phyloP scores from a whole-genome alignment of 2,888 invertebrate species.

The Lottia scabra region DNA sequence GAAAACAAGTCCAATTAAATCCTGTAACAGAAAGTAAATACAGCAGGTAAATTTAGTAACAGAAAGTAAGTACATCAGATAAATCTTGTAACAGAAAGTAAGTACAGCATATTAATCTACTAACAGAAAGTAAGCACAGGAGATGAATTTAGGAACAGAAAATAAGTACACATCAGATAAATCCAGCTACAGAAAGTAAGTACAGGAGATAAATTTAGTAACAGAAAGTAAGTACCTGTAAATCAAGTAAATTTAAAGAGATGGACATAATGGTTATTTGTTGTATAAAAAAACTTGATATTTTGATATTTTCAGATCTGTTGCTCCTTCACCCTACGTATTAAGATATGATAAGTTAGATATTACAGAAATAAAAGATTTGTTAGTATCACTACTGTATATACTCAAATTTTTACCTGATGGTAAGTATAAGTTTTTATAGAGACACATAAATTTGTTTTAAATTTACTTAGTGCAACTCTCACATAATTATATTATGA shows the following conservation, averaged over 20 bases:
- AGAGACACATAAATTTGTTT: too few species aligned
- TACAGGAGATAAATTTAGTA: not conserved
- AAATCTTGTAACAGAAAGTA: too few species aligned
- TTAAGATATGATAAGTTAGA: constrained; percentile 80
- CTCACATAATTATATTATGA: not conserved
- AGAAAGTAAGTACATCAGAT: too few species aligned
- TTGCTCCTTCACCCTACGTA: constrained; percentile 35
- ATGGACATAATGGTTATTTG: too few species aligned
- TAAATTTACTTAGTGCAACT: not conserved
- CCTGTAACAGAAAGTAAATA: too few species aligned
- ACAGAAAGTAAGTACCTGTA: too few species aligned
- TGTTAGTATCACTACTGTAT: constrained; percentile 89
- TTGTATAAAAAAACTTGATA: too few species aligned
- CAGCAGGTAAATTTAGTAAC: too few species aligned
- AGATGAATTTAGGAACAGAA: not conserved
- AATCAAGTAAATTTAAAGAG: too few species aligned
- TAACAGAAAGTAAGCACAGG: constrained; percentile 4
- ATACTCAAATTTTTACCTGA: constrained; percentile 91
- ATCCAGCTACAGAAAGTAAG: too few species aligned
- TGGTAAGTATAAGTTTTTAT: constrained; percentile 61
- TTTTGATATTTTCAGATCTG: not conserved
- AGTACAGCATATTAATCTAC: too few species aligned
- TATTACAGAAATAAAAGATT: constrained; percentile 85
- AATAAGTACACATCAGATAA: not conserved
- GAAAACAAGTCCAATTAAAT: too few species aligned